Percentiles rank a stretch among this genome's conserved stretches.
These are phyloP conservation scores for Brenthis hecate DNA, from an alignment of 2,888 invertebrate genomes.

Conservation along the genomic window DNA sequence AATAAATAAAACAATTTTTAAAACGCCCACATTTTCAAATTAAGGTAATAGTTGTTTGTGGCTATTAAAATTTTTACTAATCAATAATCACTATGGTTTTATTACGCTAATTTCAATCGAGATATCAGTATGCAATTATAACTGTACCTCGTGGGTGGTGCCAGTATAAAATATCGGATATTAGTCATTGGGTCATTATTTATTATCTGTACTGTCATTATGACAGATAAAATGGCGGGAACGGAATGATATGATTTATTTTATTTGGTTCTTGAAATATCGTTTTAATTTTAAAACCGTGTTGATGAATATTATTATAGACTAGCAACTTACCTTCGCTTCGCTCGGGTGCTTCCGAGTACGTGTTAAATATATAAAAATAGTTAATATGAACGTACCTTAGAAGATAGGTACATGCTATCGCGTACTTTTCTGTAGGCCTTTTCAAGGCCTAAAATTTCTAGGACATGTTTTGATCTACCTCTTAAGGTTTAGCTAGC, in stretches of 20 bases:
- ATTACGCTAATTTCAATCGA: slow-evolving; percentile 25
- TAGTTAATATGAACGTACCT: no score
- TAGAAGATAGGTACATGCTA: no score
- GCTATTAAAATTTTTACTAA: slow-evolving; percentile 10
- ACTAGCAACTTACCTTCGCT: not conserved
- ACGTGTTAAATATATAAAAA: no score
- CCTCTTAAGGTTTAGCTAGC: no score
- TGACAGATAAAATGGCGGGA: slow-evolving; percentile 33
- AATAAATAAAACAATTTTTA: slow-evolving; percentile 15
- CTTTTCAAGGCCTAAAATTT: no score
- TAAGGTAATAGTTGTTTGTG: not conserved
- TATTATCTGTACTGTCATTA: slow-evolving; percentile 31
- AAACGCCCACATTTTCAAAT: slow-evolving; percentile 19
- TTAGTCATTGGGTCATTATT: slow-evolving; percentile 31
- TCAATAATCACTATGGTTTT: slow-evolving; percentile 19
- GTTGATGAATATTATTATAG: not conserved
- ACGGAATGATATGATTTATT: slow-evolving; percentile 24
- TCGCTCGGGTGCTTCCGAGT: no score
- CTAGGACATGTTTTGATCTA: no score
- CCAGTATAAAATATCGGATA: slow-evolving; percentile 22
- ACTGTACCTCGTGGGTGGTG: slow-evolving; percentile 30
- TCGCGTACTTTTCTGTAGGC: no score
- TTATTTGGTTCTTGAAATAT: slow-evolving; percentile 20
- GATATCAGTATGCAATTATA: slow-evolving; percentile 30
- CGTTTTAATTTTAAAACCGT: slow-evolving; percentile 4